A percentile compares a stretch with the other conserved stretches of the same genome.
Conservation (phyloP, 2,888 invertebrate genomes). For the Stenichneumon culpator region DNA sequence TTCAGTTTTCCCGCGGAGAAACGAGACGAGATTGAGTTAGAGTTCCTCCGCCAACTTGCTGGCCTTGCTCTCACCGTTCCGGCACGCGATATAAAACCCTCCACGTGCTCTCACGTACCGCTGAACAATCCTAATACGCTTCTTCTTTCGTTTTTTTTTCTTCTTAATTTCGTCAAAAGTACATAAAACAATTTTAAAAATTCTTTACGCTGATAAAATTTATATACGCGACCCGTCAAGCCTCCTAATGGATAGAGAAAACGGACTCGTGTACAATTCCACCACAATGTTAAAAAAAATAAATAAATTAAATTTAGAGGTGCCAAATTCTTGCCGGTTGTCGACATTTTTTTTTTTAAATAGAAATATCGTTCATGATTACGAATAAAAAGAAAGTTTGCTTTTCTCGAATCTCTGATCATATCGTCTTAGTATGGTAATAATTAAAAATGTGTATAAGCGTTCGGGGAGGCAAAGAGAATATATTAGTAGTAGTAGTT, state of each 20-base stretch:
- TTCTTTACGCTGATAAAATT: too few species aligned
- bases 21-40: not conserved
- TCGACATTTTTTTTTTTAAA: not conserved
- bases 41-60: not conserved
- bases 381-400: not conserved
- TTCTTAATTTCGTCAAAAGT: not conserved
- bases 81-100: constrained; percentile 15
- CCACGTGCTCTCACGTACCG: constrained; percentile 1
- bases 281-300: not conserved
- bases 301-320: not conserved
- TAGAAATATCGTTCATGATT: not conserved
- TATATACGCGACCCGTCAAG: too few species aligned
- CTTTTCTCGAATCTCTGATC: not conserved
- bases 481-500: too few species aligned
- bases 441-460: not conserved
- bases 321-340: not conserved
- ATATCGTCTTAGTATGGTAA: not conserved
- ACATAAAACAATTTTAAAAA: too few species aligned
- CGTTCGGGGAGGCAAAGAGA: not conserved
- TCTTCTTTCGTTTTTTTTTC: not conserved
- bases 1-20: constrained; percentile 29
- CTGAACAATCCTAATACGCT: constrained; percentile 8
- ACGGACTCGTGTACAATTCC: too few species aligned
- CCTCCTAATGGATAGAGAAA: too few species aligned
- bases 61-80: not conserved